phyloP scores from a whole-genome alignment of 2,113 vertebrate genomes.

The Corythornis madagascariensis region DNA sequence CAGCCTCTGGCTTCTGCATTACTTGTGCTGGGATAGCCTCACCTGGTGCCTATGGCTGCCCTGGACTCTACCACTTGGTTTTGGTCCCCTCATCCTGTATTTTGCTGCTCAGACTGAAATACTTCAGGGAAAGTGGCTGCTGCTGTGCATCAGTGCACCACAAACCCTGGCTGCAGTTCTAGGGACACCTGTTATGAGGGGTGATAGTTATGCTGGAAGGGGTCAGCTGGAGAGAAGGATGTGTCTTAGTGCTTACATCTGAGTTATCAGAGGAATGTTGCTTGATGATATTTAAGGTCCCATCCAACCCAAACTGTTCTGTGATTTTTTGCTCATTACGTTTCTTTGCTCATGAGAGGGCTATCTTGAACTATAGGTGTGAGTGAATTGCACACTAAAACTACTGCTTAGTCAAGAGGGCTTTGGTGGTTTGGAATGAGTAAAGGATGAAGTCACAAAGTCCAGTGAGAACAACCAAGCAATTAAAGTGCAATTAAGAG shows the following conservation, averaged over 20 bases:
- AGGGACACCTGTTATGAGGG: rapidly evolving
- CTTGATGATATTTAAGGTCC: not conserved
- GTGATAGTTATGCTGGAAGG: not conserved
- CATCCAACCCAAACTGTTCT: not conserved
- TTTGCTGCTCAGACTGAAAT: not conserved
- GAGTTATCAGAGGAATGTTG: not conserved
- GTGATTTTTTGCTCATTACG: not conserved
- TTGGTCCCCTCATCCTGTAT: not conserved
- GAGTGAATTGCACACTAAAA: not conserved
- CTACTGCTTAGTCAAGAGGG: not conserved
- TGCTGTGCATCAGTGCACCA: not conserved
- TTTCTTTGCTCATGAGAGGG: not conserved
- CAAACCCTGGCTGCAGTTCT: rapidly evolving
- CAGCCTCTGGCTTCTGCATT: not conserved
- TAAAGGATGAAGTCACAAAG: not conserved
- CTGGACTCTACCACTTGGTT: not conserved
- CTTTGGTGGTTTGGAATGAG: not conserved
- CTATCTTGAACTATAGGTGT: rapidly evolving
- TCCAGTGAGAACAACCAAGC: not conserved
- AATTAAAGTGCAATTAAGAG: not conserved
- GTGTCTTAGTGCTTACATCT: not conserved
- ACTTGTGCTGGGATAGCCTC: not conserved
- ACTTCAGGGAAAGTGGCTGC: not conserved
- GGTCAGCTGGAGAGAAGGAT: not conserved
- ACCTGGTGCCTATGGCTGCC: not conserved